A percentile compares a stretch with the other conserved stretches of the same genome.
These are phyloP conservation scores for Caenorhabditis remanei DNA, from an alignment of 1,140 invertebrate species.

Conservation along the genomic window DNA sequence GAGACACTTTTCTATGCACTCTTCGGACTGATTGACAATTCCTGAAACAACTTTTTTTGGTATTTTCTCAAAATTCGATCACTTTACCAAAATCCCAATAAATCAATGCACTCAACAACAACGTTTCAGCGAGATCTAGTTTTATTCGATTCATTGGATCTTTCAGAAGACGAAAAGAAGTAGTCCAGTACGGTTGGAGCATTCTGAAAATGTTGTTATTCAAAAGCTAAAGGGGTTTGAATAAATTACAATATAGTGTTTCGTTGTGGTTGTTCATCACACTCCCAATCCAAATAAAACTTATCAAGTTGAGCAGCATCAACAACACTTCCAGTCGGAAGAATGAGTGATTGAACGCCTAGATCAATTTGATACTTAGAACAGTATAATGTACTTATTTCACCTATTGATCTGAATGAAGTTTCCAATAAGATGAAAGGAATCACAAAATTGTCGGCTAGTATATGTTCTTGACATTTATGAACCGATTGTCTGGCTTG, in stretches of 20 bases:
- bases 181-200: neutral
- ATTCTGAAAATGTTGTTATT: constrained; percentile 1
- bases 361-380: no score
- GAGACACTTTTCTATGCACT: neutral
- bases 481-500: neutral
- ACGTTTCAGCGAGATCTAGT: neutral
- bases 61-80: no score
- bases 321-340: neutral
- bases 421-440: no score
- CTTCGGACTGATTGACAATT: neutral
- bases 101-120: neutral
- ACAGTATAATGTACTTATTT: no score
- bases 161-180: neutral
- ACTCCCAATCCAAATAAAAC: neutral
- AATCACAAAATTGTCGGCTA: neutral
- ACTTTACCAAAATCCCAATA: neutral
- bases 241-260: neutral
- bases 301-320: neutral
- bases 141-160: neutral
- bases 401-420: no score
- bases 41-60: no score
- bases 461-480: neutral
- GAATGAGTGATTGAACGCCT: no score
- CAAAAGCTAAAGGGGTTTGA: neutral
- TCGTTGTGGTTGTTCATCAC: no score